Percentiles rank a stretch among this genome's conserved stretches.
Conservation (phyloP, 2,888 invertebrate species). For the Quadroppia sp. region DNA sequence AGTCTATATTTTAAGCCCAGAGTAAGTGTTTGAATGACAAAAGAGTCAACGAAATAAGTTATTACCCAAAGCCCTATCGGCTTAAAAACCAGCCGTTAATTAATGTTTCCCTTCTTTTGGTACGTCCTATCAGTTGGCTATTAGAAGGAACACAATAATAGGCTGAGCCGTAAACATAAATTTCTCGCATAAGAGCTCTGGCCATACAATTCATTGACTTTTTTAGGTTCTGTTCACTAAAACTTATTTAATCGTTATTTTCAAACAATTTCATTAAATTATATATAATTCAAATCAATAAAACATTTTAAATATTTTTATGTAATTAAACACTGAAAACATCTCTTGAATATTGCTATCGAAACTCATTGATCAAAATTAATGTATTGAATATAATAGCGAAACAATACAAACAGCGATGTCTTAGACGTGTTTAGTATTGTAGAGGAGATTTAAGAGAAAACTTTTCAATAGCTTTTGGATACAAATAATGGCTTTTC, state of each 20-base stretch:
- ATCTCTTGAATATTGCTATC: too few species aligned
- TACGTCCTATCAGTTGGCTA: not conserved
- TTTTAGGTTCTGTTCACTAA: too few species aligned
- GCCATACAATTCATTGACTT: not conserved
- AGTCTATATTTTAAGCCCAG: not conserved
- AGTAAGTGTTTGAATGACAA: not conserved
- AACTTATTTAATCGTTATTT: not conserved
- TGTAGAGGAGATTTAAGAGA: too few species aligned
- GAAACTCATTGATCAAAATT: too few species aligned
- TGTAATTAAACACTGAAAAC: too few species aligned
- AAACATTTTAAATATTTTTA: too few species aligned
- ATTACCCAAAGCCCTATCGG: not conserved
- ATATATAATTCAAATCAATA: too few species aligned
- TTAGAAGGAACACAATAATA: not conserved
- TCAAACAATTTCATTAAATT: not conserved
- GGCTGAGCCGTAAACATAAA: conserved; percentile 1
- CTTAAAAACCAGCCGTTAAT: conserved; percentile 12
- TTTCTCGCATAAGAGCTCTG: not conserved
- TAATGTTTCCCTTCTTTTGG: conserved; percentile 20
- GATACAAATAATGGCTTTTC: too few species aligned
- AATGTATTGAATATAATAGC: too few species aligned
- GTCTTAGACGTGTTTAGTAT: too few species aligned
- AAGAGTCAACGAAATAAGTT: conserved; percentile 3
- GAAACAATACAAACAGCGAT: too few species aligned
- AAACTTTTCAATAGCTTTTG: too few species aligned